Conservation (phyloP, 2,113 vertebrate genomes). For the Pollachius pollachius region DNA sequence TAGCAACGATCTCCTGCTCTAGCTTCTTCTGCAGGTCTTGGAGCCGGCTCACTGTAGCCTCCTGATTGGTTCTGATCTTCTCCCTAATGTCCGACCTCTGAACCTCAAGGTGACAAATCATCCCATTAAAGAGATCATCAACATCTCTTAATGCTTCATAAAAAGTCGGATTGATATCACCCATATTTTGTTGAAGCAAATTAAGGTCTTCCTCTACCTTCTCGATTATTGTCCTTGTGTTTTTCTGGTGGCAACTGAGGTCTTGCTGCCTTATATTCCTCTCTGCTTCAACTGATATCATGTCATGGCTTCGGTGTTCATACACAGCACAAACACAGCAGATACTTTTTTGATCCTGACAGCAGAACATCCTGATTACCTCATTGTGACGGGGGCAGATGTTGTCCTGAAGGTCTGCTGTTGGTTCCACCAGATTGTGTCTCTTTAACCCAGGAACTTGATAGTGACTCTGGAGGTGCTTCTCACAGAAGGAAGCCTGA, state of each 20-base stretch:
- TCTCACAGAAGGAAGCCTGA: conserved; percentile 29
- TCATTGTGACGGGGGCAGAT: conserved; percentile 3
- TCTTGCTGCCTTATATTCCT: no score
- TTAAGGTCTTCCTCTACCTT: conserved; percentile 1
- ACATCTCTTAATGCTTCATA: conserved; percentile 26
- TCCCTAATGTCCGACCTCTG: conserved; percentile 22
- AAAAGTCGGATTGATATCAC: background rate
- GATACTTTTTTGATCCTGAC: conserved; percentile 9
- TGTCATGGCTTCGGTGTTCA: background rate
- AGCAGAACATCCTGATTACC: background rate
- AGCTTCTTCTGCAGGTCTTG: background rate
- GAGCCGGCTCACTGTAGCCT: conserved; percentile 18
- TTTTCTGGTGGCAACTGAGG: background rate
- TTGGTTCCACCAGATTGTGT: conserved; percentile 29
- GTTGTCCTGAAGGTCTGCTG: conserved; percentile 19
- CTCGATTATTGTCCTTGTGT: background rate
- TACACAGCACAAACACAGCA: background rate
- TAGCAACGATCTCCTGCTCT: no score
- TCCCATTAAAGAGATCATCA: conserved; percentile 24
- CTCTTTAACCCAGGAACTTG: conserved; percentile 24
- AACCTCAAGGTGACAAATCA: conserved; percentile 25
- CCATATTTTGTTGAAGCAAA: background rate
- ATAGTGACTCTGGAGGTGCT: conserved; percentile 26
- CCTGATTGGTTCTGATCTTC: conserved; percentile 10
- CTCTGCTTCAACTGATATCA: background rate